Evolutionary conservation across 2,797 vertebrate species (phyloP), one percentile per base, ranked within the genome.

Genomic region (Streptopelia turtur): DNA sequence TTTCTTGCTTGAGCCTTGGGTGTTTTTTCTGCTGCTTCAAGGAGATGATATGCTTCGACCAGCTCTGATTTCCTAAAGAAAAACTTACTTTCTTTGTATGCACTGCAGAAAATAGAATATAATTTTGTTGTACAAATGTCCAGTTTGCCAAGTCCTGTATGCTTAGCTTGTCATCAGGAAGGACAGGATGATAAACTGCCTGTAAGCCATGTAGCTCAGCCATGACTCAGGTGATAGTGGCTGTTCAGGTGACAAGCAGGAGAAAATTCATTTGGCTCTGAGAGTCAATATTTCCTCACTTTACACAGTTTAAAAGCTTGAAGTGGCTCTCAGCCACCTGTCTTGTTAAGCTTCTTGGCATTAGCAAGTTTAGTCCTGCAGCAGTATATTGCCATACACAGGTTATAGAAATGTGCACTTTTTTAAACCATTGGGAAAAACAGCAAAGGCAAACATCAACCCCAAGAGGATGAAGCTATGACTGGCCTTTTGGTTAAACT

Each of bases 241-340:
- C 60, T 90, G n/a, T 49, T 87, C 31, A 28, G 88, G 83, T 85
- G 92, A 92, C 94, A 95, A 87, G 92, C 87, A 91, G 95, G 94
- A 89, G 91, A 93, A 95, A 84, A 82, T 78, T 91, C 66, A 28
- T 96, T 92, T 96, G 95, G 93, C 95, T 94, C 96, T 2, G 11
- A 84, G 95, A 96, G 90, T 95, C 95, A 89, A 16, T 53, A 55
- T 92, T 89, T 94, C 94, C 75, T 93, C 75, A n/a, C 68, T 70
- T 81, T 65, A 63, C 43, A 59, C 0, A 93, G 60, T 89, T 23
- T 56, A 89, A 93, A 96, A 96, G 94, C 91, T 96, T 97, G 83
- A 96, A 94, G 95, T 96, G 92, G 94, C 90, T 95, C 39, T 92
- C 55, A 56, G 95, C 91, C 83, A 93, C 65, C 81, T 55, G 47